Evolutionary conservation across 37 sponge, comb jelly and placozoan species (phyloP), one percentile per base, ranked within the genome.

Genomic region (Geodia barretti): DNA sequence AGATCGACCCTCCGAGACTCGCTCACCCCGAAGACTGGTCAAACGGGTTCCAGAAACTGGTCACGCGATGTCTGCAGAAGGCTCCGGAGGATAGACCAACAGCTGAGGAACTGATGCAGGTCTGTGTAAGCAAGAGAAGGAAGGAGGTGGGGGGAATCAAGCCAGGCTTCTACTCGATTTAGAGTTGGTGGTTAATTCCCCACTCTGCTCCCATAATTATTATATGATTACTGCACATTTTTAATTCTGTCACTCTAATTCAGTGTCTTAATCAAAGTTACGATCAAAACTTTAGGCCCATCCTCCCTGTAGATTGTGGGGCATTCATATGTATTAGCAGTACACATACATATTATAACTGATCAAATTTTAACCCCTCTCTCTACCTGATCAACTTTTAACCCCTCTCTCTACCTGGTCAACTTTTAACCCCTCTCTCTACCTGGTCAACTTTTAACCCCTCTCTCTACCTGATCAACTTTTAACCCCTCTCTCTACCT

Each of bases 1-100:
- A 98, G 85, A 94, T 88, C 26, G 97, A 96, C 68, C 92, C 95
- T 14, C 99, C 99, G 0, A 84, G 82, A 31, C 79, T 98, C 32
- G 76, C 89, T 54, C 79, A 94, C 7, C 72, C 90, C 7, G 79
- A 83, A 4, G 68, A 79, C 31, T 97, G 97, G 97, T 97, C 83
- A 63, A 92, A 71, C 26, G 20, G 34, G 8, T 96, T 96, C 58
- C 60, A 80, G 28, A 60, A 75, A 17, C 94, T 96, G 73, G 76
- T 98, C 39, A 75, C 84, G 19, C 31, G 64, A 24, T 98, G 99
- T 78, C 91, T 98, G 4, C 68, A 85, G 69, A 98, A 98, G 70
- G 96, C 95, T 42, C 95, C 99, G 23, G 79, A 73, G 29, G 75
- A 93, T 33, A 88, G 99, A 72, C 92, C 89, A 11, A 79, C 80